Evolutionary conservation across 2,113 vertebrate genomes (phyloP), one percentile per base, ranked within the genome.

Genomic region (Paraplagusia blochii): DNA sequence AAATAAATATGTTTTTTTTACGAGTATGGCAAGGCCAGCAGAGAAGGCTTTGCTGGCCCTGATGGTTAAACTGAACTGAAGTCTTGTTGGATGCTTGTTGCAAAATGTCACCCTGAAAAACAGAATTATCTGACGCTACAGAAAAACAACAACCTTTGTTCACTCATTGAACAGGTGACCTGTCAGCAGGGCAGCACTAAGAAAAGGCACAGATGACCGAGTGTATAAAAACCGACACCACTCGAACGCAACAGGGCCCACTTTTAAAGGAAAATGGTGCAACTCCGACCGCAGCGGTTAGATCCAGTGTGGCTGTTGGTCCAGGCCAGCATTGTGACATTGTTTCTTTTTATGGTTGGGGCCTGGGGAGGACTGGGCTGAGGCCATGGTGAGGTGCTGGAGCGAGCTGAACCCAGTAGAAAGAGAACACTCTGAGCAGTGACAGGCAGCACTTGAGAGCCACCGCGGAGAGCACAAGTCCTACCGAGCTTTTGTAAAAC

Each of bases 381-480:
- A 74, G 75, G 70, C 77, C 72, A 71, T 65, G 54, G 73, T 62
- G 64, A 78, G 77, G 72, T 42, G 39, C 66, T 76, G 66, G 72
- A 77, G 68, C 63, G 12, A 46, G 64, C 40, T 53, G 81, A 71
- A 29, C 73, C 57, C 57, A 76, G 58, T 74, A 81, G 66, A 84
- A 85, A 84, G 73, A 82, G 66, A 82, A 68, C 79, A 72, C 80
- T 86, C 70, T 68, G 80, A 79, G 77, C 61, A 61, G 58, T 81
- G 80, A 84, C 83, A 83, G 75, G 83, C 82, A 74, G 73, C 76
- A 87, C 85, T 86, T 81, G 85, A 87, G 83, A 84, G 75, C 52
- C 77, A 38, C 74, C 75, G 34, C 17, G 62, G 70, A 79, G 80
- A 35, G 63, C 69, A 72, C 70, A 76, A 80, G 70, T 83, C 83